A percentile compares a stretch with the other conserved stretches of the same genome.
phyloP scores from a whole-genome alignment of 1,140 invertebrate species.

The Dreissena rostriformis region DNA sequence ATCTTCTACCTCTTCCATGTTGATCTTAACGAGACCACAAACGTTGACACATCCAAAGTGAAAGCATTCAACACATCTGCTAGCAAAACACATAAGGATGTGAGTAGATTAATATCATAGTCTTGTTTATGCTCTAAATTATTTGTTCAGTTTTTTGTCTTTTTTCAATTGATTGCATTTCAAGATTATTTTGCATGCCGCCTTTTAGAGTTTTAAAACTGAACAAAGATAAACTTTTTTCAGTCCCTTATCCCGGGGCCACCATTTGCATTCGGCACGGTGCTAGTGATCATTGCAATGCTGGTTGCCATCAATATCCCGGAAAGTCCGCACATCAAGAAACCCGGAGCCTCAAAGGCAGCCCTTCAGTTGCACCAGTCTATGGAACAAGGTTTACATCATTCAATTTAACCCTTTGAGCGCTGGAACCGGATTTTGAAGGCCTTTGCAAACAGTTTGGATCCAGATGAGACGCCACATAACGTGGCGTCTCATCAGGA shows the following conservation, averaged over 20 bases:
- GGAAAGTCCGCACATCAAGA: constrained; percentile 82
- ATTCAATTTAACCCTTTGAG: not conserved
- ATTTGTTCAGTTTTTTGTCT: no score
- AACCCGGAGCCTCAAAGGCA: constrained; percentile 44
- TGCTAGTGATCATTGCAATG: constrained; percentile 97
- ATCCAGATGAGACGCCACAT: no score
- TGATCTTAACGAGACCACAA: constrained; percentile 88
- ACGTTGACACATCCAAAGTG: constrained; percentile 16
- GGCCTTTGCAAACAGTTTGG: not conserved
- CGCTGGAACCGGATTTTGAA: not conserved
- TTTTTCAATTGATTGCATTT: no score
- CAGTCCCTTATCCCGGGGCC: constrained; percentile 96
- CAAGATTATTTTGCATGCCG: no score
- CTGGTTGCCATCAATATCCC: constrained; percentile 96
- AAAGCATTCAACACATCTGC: not conserved
- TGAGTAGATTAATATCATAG: not conserved
- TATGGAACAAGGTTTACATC: constrained; percentile 22
- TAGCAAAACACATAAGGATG: not conserved
- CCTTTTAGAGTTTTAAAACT: no score
- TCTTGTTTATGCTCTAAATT: no score
- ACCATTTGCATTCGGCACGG: constrained; percentile 99
- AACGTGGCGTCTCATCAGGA: no score
- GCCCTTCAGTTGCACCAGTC: constrained; percentile 28
- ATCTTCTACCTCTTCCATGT: constrained; percentile 99
- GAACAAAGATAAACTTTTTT: constrained; percentile 61